Evolutionary conservation across 53 echinoderm and acorn worm genomes (phyloP), one percentile per base, ranked within the genome.

Genomic region (Patiria pectinifera): DNA sequence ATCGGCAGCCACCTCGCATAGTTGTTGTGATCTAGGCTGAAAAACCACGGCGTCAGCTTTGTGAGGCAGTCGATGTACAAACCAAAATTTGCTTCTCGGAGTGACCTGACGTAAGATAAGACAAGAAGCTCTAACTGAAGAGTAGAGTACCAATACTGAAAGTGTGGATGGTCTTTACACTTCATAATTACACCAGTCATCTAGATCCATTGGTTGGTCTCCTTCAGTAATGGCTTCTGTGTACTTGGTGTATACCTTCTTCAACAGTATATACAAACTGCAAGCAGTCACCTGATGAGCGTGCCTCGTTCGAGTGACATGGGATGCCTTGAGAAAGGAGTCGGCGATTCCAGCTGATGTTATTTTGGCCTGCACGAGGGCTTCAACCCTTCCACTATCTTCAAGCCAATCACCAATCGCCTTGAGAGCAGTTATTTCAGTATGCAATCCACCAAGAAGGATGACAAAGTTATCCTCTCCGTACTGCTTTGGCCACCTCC

Each of bases 1-100:
- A 92, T 66, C 23, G 94, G 92, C 71, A 94, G 80, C 92, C 87
- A 92, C 62, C 92, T 71, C 14, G 92, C 94, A 92, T 92, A 91
- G 80, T 94, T 45, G 43, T 85, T 91, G 81, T 94, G 80, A 85
- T 91, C 91, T 46, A 91, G 94, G 13, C 89, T 84, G 91, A 84
- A 85, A 81, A 94, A 94, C 86, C 91, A 94, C 14, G 85, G 94
- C 22, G 69, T 59, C 74, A 83, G 83, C 69, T 83, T 78, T 80
- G 71, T 13, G 3, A 66, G 19, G 12, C 6, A 6, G 3, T 66
- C 66, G 15, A 11, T 6, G 66, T 66, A 66, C 14, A 66, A 16
- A 3, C 10, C 53, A 22, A 66, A 66, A 15, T 14, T 3, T 66
- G 13, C 15, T 18, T 66, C 15, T 66, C 66, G 12, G 15, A 66